A percentile compares a stretch with the other conserved stretches of the same genome.
Conservation (phyloP, 2,888 invertebrate genomes). For the Sinopyrophorus schimmeli region DNA sequence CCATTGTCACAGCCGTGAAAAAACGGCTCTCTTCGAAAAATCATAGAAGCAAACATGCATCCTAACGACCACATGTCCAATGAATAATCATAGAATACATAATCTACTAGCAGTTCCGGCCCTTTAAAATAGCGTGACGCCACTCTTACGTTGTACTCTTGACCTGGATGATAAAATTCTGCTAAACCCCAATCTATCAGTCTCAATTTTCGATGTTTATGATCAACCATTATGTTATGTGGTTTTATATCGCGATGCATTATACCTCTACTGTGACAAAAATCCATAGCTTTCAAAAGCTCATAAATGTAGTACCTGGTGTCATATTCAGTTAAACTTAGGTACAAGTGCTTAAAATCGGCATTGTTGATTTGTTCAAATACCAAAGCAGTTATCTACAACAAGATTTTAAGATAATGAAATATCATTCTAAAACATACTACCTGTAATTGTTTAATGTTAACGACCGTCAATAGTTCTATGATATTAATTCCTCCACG, state of each 20-base stretch:
- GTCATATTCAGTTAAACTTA: conserved; percentile 50
- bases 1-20: conserved; percentile 52
- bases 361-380: conserved; percentile 50
- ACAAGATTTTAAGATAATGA: neutral
- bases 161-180: conserved; percentile 53
- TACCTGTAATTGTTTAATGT: conserved; percentile 36
- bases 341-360: conserved; percentile 53
- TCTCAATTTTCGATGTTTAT: conserved; percentile 45
- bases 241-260: conserved; percentile 55
- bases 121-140: conserved; percentile 54
- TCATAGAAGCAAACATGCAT: conserved; percentile 54
- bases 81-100: conserved; percentile 53
- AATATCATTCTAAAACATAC: neutral
- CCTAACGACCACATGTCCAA: conserved; percentile 55
- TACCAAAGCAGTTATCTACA: conserved; percentile 47
- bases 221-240: conserved; percentile 53
- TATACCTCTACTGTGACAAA: conserved; percentile 53
- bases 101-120: conserved; percentile 52
- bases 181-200: conserved; percentile 55
- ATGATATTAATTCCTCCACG: conserved; percentile 51
- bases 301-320: conserved; percentile 55
- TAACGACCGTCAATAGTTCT: conserved; percentile 45
- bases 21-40: conserved; percentile 53
- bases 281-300: conserved; percentile 54
- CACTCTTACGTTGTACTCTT: conserved; percentile 53